Evolutionary conservation across 2,888 invertebrate species (phyloP).

Genomic region (Helleia helle): DNA sequence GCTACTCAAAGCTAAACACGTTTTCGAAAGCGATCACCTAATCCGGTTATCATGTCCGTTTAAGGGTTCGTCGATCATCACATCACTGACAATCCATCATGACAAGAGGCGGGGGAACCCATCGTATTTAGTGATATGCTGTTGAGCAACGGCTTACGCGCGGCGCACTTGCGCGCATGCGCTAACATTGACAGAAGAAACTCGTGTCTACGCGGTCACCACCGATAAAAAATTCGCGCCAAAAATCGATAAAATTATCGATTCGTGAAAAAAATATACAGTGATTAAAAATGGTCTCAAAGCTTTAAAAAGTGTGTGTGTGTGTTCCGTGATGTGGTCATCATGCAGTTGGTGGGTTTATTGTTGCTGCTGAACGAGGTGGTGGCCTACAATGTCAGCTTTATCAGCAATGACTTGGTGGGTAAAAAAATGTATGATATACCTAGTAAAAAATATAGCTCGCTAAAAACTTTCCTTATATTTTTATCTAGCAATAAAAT

Average conservation of each 20-base stretch:
- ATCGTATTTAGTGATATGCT: constrained; percentile 19
- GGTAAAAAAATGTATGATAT: constrained; percentile 28
- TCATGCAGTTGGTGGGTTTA: constrained; percentile 51
- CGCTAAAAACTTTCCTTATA: too few relatives aligned
- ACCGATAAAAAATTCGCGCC: constrained; percentile 24
- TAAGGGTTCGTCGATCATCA: background rate
- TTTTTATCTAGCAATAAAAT: too few relatives aligned
- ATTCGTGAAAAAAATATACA: constrained; percentile 2
- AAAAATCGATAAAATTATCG: background rate
- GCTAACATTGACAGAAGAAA: constrained; percentile 54
- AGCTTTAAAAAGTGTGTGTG: constrained; percentile 16
- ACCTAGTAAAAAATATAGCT: too few relatives aligned
- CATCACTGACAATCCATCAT: constrained; percentile 5
- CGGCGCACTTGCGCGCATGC: constrained; percentile 49
- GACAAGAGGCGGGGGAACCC: constrained; percentile 19
- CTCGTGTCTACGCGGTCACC: constrained; percentile 33
- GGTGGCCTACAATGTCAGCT: constrained; percentile 43
- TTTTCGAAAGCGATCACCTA: constrained; percentile 5
- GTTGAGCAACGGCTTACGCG: constrained; percentile 57
- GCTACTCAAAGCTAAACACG: background rate
- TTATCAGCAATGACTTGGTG: constrained; percentile 40
- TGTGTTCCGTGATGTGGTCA: constrained; percentile 46
- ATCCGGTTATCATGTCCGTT: constrained; percentile 12
- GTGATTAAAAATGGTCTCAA: constrained; percentile 15
- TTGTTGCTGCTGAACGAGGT: constrained; percentile 48